A percentile compares a stretch with the other conserved stretches of the same genome.
phyloP scores from a whole-genome alignment of 2,888 invertebrate genomes.

The Eupelmus urozonus region DNA sequence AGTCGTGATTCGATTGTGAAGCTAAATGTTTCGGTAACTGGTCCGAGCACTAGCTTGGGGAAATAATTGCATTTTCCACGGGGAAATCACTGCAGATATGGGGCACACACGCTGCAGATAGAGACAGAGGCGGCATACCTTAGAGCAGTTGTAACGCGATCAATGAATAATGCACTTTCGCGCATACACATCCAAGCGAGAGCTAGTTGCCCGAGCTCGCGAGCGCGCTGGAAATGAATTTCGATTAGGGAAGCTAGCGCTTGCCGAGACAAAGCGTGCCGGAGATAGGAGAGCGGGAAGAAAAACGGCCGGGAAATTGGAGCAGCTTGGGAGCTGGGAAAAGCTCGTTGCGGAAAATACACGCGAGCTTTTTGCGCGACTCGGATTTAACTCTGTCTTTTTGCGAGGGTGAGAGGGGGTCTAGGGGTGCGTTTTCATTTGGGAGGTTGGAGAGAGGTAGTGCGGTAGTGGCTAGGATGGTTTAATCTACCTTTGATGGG shows the following conservation, averaged over 20 bases:
- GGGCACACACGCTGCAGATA: background rate
- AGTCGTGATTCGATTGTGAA: conserved; percentile 48
- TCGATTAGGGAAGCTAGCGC: conserved; percentile 45
- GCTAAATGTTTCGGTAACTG: conserved; percentile 58
- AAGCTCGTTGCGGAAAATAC: conserved; percentile 32
- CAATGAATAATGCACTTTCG: conserved; percentile 60
- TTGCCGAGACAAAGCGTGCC: background rate
- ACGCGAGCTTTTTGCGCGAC: no score
- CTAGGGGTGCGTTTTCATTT: no score
- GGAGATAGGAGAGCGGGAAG: conserved; percentile 14
- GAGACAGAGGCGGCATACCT: conserved; percentile 52
- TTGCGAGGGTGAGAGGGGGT: no score
- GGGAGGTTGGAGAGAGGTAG: no score
- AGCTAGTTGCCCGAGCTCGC: no score
- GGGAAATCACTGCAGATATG: conserved; percentile 54
- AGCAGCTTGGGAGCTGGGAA: conserved; percentile 30
- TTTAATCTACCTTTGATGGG: background rate
- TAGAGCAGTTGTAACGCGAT: conserved; percentile 56
- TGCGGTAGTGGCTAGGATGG: no score
- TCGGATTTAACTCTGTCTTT: no score
- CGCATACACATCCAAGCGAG: background rate
- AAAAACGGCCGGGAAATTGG: conserved; percentile 53
- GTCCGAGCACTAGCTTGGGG: conserved; percentile 1
- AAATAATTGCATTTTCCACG: conserved; percentile 62
- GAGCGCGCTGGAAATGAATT: conserved; percentile 62